These are phyloP conservation scores for Aspidapion aeneum DNA, from an alignment of 2,888 invertebrate genomes.

Conservation along the genomic window DNA sequence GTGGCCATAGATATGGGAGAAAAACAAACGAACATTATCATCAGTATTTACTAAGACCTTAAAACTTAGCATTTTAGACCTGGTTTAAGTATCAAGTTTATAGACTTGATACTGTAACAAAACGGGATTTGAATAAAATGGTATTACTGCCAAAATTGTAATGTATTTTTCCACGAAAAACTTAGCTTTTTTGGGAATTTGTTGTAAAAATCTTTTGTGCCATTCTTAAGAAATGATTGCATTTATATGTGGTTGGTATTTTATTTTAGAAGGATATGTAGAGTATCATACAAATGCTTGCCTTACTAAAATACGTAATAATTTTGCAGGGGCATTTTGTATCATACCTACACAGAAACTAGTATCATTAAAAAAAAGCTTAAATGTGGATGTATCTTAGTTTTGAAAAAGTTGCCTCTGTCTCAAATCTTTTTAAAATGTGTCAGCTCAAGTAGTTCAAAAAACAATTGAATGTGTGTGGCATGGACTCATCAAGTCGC, in stretches of 20 bases:
- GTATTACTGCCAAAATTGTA: conserved; percentile 21
- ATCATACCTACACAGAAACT: no score
- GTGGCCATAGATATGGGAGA: no score
- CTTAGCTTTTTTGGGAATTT: conserved; percentile 6
- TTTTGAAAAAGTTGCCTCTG: no score
- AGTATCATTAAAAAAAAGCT: conserved; percentile 3
- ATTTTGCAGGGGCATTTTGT: no score
- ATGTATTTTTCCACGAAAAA: background rate
- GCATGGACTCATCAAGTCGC: background rate
- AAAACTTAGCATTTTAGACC: no score
- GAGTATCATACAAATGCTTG: background rate
- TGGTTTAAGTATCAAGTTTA: no score
- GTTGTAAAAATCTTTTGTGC: conserved; percentile 36
- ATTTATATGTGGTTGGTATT: conserved; percentile 36
- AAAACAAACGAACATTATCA: no score
- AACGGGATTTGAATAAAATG: no score
- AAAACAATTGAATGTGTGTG: background rate
- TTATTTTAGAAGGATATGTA: background rate
- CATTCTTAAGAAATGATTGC: conserved; percentile 40
- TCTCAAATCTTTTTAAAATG: background rate
- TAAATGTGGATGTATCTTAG: no score
- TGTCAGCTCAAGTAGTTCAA: background rate
- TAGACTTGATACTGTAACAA: no score
- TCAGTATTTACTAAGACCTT: no score
- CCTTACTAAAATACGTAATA: background rate